Conservation (phyloP, 2,797 vertebrate species). For the Coreius guichenoti region DNA sequence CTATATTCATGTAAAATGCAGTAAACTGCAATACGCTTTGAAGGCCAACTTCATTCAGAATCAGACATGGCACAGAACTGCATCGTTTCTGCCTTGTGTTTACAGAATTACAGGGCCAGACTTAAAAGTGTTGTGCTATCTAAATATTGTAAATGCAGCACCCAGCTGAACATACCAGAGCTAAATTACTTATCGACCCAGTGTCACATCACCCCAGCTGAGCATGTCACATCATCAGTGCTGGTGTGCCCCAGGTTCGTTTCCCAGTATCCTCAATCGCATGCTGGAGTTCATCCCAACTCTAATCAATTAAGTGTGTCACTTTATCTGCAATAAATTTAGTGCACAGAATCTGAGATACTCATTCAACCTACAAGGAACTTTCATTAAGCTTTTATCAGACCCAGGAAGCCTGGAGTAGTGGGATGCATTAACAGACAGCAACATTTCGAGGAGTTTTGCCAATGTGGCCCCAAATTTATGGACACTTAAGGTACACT, state of each 20-base stretch:
- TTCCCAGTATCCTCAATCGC: constrained; percentile 4
- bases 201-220: constrained; percentile 27
- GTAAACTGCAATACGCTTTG: background rate
- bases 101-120: background rate
- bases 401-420: background rate
- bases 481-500: background rate
- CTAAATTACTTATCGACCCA: constrained; percentile 58
- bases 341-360: constrained; percentile 3
- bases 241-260: constrained; percentile 2
- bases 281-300: constrained; percentile 28
- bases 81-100: background rate
- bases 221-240: constrained; percentile 4
- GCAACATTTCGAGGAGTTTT: background rate
- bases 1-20: too few relatives aligned
- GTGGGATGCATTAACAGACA: background rate
- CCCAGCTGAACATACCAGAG: constrained; percentile 19
- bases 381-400: constrained; percentile 35
- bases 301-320: constrained; percentile 35
- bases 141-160: constrained; percentile 43
- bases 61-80: constrained; percentile 9
- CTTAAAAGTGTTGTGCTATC: background rate
- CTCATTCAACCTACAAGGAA: constrained; percentile 10
- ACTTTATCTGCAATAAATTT: constrained; percentile 25
- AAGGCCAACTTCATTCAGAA: constrained; percentile 19
- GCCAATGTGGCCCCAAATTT: background rate